Base-by-base conservation (phyloP, 2,797 vertebrate species). In the Oreochromis mossambicus region DNA sequence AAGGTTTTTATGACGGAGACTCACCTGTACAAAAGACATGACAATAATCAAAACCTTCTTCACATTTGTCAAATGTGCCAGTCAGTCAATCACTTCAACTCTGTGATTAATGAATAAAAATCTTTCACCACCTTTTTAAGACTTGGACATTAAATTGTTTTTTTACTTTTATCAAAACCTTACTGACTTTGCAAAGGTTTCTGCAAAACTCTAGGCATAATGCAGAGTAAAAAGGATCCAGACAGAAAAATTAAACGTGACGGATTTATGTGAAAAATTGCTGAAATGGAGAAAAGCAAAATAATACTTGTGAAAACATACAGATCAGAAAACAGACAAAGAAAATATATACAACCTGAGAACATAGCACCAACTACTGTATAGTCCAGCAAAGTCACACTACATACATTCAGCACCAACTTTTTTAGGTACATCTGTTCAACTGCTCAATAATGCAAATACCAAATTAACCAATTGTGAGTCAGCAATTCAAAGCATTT, bases 401-500 rank as follows among this genome's bases (percentile, higher is more conserved):
- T 24, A 54, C 41, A 43, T 6, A 43, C 41, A 48, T 48, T 48
- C 46, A 48, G 15, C 46, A 48, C 7, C 15, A 11, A 24, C 51
- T 54, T 24, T 54, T 4, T 54, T 7, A 54, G n/a, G 51, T 54
- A 54, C 21, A 52, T 10, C 5, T 21, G 10, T 52, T 52, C 51
- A 52, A 4, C n/a, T 52, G n/a, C 51, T 52, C 51, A 52, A 21
- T 24, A 52, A 52, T 52, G 51, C 51, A 52, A 52, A 12, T 21
- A 52, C 1, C n/a, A 52, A 54, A 54, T 54, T 26, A 54, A 54
- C 21, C 21, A 54, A 26, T 54, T 0, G 1, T 26, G 52, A 4
- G 3, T 54, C 52, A 0, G 6, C 21, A 26, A 54, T 26, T 1
- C 52, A 54, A 14, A 54, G 1, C 21, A 24, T 24, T 54, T 1